Base-by-base conservation (phyloP, 2,797 vertebrate species). In the Oryzias dopingdopingensis region DNA sequence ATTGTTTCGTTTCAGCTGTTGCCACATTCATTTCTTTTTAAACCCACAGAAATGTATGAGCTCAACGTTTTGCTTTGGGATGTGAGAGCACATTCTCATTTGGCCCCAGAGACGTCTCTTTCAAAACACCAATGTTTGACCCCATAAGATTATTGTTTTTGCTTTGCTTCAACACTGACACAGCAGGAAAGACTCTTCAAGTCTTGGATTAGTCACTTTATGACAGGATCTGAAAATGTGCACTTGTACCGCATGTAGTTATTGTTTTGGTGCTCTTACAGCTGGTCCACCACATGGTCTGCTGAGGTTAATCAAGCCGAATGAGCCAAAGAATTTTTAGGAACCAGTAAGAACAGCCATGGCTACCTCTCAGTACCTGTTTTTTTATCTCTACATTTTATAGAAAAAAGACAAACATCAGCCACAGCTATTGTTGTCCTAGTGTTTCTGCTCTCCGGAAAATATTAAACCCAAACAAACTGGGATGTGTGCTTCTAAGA, bases 391-490 rank as follows among this genome's bases (percentile, higher is more conserved):
- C 37, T 60, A 56, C 40, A 37, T 26, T 55, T 51, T 58, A 59
- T 60, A 54, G 65, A 18, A 64, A 81, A 65, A 70, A 69, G 60
- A 52, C 42, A 59, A 57, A 68, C 83, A 85, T 81, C 49, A 67
- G 76, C 73, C 63, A 3, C 14, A 37, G 63, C 66, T 59, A 73
- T 70, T 79, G 73, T 83, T 79, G 73, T 80, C 64, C 70, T 70
- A 69, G 72, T 73, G 69, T 80, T 60, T 78, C 79, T 79, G 56
- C 62, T 65, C 61, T 42, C 62, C 50, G 66, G 73, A 86, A 82
- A 77, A 82, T 73, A 84, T 85, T 84, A 79, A 74, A 74, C 65
- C 68, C 76, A 64, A 72, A 53, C 67, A 79, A 71, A 86, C 76
- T 82, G 78, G 77, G 76, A 80, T 76, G 53, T 54, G 49, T 58